phyloP scores from a whole-genome alignment of 2,113 vertebrate genomes.

The Eurystomus gularis region DNA sequence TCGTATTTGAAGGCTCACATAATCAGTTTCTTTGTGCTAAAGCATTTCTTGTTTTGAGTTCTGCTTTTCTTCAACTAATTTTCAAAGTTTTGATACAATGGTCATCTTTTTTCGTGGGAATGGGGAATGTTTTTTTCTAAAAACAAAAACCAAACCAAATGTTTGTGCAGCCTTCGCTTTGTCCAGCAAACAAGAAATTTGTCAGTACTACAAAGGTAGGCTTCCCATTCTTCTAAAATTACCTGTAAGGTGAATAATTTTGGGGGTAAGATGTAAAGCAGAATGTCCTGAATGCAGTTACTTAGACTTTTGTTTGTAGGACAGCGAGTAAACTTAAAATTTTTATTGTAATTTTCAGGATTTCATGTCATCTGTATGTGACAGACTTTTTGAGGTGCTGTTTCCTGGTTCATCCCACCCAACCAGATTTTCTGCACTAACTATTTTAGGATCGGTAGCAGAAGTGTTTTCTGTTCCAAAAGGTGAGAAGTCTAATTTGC shows the following conservation, averaged over 20 bases:
- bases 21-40: not conserved
- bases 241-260: not conserved
- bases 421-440: slow-evolving; percentile 86
- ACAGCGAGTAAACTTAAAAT: not conserved
- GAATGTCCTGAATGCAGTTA: not conserved
- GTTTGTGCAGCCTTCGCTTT: not conserved
- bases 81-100: not conserved
- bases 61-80: not conserved
- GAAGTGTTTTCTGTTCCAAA: slow-evolving; percentile 78
- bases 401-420: slow-evolving; percentile 91
- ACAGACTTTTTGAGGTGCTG: slow-evolving; percentile 83
- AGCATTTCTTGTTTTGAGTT: not conserved
- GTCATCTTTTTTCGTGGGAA: not conserved
- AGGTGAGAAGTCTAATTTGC: slow-evolving; percentile 58
- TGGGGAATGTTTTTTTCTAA: not conserved
- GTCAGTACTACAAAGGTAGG: not conserved
- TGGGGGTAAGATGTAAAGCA: not conserved
- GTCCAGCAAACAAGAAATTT: not conserved
- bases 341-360: slow-evolving; percentile 68
- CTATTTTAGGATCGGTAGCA: slow-evolving; percentile 84
- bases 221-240: not conserved
- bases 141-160: not conserved
- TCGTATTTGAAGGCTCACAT: not conserved
- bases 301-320: not conserved
- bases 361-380: slow-evolving; percentile 86